These are phyloP conservation scores for Scaptomyza reducta DNA, from an alignment of 2,888 invertebrate species.

Conservation along the genomic window DNA sequence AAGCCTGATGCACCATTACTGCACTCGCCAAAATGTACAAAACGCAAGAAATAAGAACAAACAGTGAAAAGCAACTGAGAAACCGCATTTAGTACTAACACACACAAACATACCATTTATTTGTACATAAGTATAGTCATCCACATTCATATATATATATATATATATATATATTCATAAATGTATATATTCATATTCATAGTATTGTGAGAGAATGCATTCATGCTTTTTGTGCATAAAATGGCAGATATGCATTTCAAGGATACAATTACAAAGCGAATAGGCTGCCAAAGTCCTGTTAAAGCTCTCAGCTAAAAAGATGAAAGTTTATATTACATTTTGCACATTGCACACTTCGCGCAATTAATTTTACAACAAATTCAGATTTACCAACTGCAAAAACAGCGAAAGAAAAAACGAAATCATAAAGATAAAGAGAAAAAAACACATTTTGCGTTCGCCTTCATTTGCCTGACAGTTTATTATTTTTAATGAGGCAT, in stretches of 20 bases:
- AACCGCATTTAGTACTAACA: constrained; percentile 68
- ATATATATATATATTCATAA: constrained; percentile 25
- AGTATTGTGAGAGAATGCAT: constrained; percentile 39
- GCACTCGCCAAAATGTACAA: constrained; percentile 34
- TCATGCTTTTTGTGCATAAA: constrained; percentile 62
- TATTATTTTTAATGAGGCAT: constrained; percentile 77
- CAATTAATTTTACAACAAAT: constrained; percentile 72
- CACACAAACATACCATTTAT: constrained; percentile 55
- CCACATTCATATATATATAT: constrained; percentile 29
- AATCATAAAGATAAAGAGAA: constrained; percentile 1
- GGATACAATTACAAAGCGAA: constrained; percentile 70
- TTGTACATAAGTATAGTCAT: constrained; percentile 36
- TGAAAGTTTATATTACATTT: constrained; percentile 60
- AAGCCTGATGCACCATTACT: constrained; percentile 41
- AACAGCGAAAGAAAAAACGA: constrained; percentile 1
- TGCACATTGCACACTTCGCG: constrained; percentile 59
- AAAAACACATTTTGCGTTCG: constrained; percentile 35
- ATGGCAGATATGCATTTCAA: constrained; percentile 76
- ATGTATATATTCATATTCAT: constrained; percentile 42
- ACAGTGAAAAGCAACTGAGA: constrained; percentile 43
- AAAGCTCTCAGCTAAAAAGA: constrained; percentile 33
- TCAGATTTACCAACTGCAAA: constrained; percentile 38
- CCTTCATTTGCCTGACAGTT: constrained; percentile 71
- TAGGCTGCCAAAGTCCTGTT: constrained; percentile 35
- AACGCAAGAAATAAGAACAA: constrained; percentile 6